Conservation (phyloP, 2,113 vertebrate species). For the Micromys minutus region DNA sequence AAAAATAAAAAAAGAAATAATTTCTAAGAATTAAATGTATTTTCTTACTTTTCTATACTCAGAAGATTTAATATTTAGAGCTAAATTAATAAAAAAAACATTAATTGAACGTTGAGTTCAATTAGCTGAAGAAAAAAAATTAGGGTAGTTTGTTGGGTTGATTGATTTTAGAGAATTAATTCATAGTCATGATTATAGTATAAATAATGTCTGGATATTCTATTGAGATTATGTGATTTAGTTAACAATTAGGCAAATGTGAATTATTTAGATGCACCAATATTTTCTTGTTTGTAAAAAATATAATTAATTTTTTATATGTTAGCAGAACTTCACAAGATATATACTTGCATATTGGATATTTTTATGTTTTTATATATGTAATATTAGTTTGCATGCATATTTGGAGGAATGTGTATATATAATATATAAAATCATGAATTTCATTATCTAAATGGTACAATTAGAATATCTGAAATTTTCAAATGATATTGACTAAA, state of each 20-base stretch:
- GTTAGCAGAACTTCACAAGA: no score
- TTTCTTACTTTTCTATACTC: background rate
- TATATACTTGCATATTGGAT: no score
- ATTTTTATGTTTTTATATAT: background rate
- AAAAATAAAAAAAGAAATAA: no score
- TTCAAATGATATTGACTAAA: background rate
- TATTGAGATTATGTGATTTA: background rate
- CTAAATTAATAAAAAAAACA: background rate
- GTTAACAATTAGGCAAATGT: background rate
- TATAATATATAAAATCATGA: background rate
- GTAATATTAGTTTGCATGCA: background rate
- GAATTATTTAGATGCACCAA: background rate
- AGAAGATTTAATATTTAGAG: background rate
- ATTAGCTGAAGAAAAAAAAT: background rate
- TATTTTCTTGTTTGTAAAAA: background rate
- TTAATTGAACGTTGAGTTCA: no score
- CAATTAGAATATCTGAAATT: background rate
- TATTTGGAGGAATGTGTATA: background rate
- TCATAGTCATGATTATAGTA: background rate
- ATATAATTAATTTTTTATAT: no score
- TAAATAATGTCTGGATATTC: background rate
- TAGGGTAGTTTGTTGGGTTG: background rate
- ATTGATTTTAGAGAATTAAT: background rate
- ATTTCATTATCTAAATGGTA: background rate
- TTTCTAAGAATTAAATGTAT: background rate